phyloP scores from a whole-genome alignment of 35 echinoderm and acorn worm species.

The Ptychodera flava region DNA sequence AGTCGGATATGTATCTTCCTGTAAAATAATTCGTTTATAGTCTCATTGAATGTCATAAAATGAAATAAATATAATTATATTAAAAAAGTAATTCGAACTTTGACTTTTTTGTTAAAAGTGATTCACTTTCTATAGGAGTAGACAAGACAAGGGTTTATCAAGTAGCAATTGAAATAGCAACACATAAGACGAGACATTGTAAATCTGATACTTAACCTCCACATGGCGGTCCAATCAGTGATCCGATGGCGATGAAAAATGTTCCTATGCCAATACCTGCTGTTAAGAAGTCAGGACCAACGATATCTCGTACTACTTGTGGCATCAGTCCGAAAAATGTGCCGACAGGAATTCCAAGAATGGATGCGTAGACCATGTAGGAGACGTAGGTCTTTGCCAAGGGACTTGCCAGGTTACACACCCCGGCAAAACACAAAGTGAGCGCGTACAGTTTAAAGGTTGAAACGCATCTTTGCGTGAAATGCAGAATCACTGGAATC shows the following conservation, averaged over 20 bases:
- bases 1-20: no score
- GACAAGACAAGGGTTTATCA: no score
- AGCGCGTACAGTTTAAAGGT: slow-evolving; percentile 13
- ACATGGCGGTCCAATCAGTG: not conserved
- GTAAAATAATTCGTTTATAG: no score
- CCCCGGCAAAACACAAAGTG: not conserved
- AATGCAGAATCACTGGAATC: slow-evolving; percentile 18
- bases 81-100: no score
- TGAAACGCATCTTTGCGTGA: slow-evolving; percentile 16
- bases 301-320: not conserved
- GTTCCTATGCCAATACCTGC: not conserved
- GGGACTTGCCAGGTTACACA: slow-evolving; percentile 23
- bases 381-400: slow-evolving; percentile 24
- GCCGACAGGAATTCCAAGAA: slow-evolving; percentile 46
- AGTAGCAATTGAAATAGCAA: no score
- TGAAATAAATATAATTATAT: no score
- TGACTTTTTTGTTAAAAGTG: no score
- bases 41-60: no score
- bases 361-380: slow-evolving; percentile 1
- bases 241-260: not conserved
- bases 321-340: slow-evolving; percentile 3
- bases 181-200: no score
- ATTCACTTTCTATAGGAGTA: no score
- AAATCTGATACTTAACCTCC: not conserved
- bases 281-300: not conserved